Conservation (phyloP, 2,113 vertebrate species). For the Syngnathoides biaculeatus region DNA sequence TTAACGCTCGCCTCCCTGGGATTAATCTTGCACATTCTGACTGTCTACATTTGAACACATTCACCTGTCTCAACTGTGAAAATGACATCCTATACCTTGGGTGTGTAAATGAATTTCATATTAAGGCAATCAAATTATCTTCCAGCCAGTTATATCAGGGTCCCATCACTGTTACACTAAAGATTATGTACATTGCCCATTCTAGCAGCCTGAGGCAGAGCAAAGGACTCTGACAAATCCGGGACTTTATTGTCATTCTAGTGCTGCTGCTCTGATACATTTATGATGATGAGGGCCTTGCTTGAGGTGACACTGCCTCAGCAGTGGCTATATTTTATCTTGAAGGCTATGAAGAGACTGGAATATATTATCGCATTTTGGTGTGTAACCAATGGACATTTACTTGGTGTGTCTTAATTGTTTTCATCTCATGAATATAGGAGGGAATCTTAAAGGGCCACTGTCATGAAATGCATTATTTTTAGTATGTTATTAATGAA, state of each 20-base stretch:
- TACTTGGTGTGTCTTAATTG: neutral
- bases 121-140: conserved; percentile 41
- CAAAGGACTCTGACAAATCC: neutral
- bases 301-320: conserved; percentile 34
- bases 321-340: conserved; percentile 36
- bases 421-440: neutral
- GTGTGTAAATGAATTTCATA: conserved; percentile 55
- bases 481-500: too few relatives aligned
- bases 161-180: conserved; percentile 35
- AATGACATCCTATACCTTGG: conserved; percentile 38
- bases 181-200: conserved; percentile 29
- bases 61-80: conserved; percentile 30
- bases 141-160: conserved; percentile 42
- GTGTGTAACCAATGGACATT: conserved; percentile 1
- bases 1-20: conserved; percentile 42
- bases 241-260: conserved; percentile 30
- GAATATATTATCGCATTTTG: conserved; percentile 1
- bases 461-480: too few relatives aligned
- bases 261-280: conserved; percentile 38
- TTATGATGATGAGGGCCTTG: conserved; percentile 48
- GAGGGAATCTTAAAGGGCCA: neutral
- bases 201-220: conserved; percentile 16
- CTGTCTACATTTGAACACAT: conserved; percentile 20
- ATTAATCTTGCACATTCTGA: conserved; percentile 46
- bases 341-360: neutral